Percentiles rank a stretch among this genome's conserved stretches.
Evolutionary conservation across 2,888 invertebrate species (phyloP).

Genomic region (Oscheius sp.): DNA sequence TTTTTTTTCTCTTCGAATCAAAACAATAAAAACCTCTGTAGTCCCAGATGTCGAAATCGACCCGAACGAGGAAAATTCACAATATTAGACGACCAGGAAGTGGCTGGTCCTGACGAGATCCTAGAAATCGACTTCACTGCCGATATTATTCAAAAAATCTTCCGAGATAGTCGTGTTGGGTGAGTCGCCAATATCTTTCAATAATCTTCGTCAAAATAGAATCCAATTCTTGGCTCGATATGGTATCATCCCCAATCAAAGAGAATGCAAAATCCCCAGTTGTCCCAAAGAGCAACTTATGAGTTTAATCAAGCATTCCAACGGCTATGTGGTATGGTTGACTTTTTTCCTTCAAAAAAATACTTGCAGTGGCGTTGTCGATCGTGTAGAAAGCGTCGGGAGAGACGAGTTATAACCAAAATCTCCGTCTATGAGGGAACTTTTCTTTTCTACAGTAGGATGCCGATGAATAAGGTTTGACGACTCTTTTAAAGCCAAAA

Average conservation of each 20-base stretch:
- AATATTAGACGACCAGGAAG: slow-evolving; percentile 45
- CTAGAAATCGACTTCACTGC: slow-evolving; percentile 41
- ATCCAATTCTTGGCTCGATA: slow-evolving; percentile 51
- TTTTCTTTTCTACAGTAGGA: slow-evolving; percentile 50
- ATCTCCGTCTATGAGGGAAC: slow-evolving; percentile 55
- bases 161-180: slow-evolving; percentile 45
- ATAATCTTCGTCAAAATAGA: no score
- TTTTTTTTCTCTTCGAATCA: no score
- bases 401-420: slow-evolving; percentile 51
- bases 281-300: slow-evolving; percentile 54
- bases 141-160: slow-evolving; percentile 44
- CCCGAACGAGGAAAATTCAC: slow-evolving; percentile 54
- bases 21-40: no score
- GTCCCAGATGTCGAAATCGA: slow-evolving; percentile 35
- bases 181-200: no score
- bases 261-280: slow-evolving; percentile 42
- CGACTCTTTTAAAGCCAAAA: no score
- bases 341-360: not conserved
- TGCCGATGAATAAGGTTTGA: slow-evolving; percentile 48
- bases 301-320: slow-evolving; percentile 55
- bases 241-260: slow-evolving; percentile 50
- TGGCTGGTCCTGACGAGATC: slow-evolving; percentile 43
- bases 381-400: slow-evolving; percentile 48
- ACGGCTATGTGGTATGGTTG: slow-evolving; percentile 47
- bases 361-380: slow-evolving; percentile 48